Conservation (phyloP, 2,888 invertebrate species). For the Pycnomerus fuliginosus region DNA sequence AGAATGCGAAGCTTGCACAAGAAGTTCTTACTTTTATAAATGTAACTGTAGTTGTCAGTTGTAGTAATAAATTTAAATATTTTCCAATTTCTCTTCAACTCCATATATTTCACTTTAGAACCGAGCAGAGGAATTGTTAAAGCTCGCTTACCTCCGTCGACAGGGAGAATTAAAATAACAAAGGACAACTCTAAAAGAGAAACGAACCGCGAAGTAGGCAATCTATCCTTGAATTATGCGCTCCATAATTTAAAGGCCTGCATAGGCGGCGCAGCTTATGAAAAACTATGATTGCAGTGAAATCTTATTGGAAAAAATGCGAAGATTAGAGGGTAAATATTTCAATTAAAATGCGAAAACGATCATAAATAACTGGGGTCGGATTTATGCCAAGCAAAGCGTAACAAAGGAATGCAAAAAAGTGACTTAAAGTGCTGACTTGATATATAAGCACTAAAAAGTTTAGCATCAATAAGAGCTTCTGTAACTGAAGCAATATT, state of each 20-base stretch:
- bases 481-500: conserved; percentile 30
- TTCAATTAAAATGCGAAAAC: conserved; percentile 5
- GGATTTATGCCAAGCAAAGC: conserved; percentile 13
- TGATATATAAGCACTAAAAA: conserved; percentile 29
- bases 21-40: conserved; percentile 19
- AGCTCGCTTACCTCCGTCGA: conserved; percentile 25
- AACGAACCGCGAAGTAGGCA: conserved; percentile 46
- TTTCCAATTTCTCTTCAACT: conserved; percentile 26
- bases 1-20: conserved; percentile 19
- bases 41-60: conserved; percentile 26
- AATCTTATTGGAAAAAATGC: neutral
- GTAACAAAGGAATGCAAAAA: conserved; percentile 13
- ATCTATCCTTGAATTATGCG: conserved; percentile 38
- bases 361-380: conserved; percentile 9
- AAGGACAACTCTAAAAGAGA: conserved; percentile 34
- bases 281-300: too few species aligned
- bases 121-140: conserved; percentile 17
- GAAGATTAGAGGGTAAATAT: conserved; percentile 4
- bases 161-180: conserved; percentile 32
- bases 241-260: conserved; percentile 9
- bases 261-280: conserved; percentile 9
- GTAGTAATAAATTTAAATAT: conserved; percentile 24
- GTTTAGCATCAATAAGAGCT: conserved; percentile 33
- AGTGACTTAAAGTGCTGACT: conserved; percentile 25
- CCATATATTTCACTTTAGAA: conserved; percentile 23